Evolutionary conservation across 1,140 invertebrate genomes (phyloP).

Genomic region (Meteorus sp.): DNA sequence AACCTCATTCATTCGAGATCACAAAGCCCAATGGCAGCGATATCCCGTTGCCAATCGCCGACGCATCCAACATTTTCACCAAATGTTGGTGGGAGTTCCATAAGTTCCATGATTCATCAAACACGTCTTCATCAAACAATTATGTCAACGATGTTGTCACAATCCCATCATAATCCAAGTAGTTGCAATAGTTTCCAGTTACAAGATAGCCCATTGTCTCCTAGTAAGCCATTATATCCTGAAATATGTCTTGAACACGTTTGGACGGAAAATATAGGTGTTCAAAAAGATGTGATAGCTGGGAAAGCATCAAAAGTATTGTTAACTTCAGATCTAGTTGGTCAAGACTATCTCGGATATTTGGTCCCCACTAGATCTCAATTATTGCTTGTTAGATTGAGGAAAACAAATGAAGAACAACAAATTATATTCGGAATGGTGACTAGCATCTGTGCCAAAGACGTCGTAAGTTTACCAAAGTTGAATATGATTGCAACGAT

Average conservation of each 20-base stretch:
- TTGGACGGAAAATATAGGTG: conserved; percentile 77
- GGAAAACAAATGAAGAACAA: conserved; percentile 67
- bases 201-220: conserved; percentile 39
- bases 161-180: conserved; percentile 40
- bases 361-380: conserved; percentile 69
- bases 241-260: conserved; percentile 85
- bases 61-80: conserved; percentile 52
- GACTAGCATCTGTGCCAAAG: conserved; percentile 74
- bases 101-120: conserved; percentile 39
- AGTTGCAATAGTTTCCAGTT: conserved; percentile 44
- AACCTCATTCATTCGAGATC: conserved; percentile 58
- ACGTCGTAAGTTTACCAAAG: conserved; percentile 75
- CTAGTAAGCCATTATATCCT: conserved; percentile 75
- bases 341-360: conserved; percentile 83
- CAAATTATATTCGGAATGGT: conserved; percentile 76
- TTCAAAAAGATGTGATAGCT: conserved; percentile 52
- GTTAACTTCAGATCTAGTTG: conserved; percentile 78
- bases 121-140: conserved; percentile 49
- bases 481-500: conserved; percentile 82
- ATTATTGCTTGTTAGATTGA: conserved; percentile 74
- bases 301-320: conserved; percentile 77
- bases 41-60: conserved; percentile 56
- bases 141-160: conserved; percentile 42
- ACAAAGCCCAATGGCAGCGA: conserved; percentile 66
- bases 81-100: conserved; percentile 34